Evolutionary conservation across 2,888 invertebrate genomes (phyloP).

Genomic region (Tipula helvola): DNA sequence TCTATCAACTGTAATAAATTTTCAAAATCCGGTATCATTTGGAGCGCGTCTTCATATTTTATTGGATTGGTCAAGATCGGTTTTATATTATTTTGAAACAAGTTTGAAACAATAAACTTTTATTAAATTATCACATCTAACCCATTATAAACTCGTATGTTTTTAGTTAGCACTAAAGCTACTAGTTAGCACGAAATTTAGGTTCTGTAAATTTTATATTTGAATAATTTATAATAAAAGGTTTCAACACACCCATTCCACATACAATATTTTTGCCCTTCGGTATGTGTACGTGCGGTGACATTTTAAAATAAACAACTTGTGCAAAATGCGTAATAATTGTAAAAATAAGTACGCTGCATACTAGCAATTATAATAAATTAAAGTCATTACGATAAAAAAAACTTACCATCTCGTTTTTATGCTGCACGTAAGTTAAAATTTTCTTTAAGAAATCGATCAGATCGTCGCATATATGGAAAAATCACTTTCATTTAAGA

Average conservation of each 20-base stretch:
- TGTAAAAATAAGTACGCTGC: background rate
- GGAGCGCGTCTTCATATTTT: background rate
- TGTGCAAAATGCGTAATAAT: background rate
- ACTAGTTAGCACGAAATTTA: background rate
- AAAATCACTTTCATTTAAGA: background rate
- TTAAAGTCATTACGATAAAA: background rate
- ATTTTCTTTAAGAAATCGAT: background rate
- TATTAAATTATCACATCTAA: background rate
- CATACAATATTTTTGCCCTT: background rate
- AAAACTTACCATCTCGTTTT: background rate
- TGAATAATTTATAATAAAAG: background rate
- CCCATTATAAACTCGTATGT: too few species aligned
- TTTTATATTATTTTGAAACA: background rate
- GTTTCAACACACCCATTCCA: background rate
- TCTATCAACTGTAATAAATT: background rate
- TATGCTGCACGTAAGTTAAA: background rate
- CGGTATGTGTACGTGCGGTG: background rate
- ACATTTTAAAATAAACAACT: background rate
- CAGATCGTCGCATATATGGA: background rate
- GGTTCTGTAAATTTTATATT: background rate
- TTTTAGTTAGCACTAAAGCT: background rate
- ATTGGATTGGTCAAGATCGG: background rate
- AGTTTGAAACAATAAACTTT: background rate
- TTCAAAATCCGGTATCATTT: background rate
- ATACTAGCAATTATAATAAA: background rate